Base-by-base conservation (phyloP, 64 coral and sea anemone genomes). In the Acropora yongei region DNA sequence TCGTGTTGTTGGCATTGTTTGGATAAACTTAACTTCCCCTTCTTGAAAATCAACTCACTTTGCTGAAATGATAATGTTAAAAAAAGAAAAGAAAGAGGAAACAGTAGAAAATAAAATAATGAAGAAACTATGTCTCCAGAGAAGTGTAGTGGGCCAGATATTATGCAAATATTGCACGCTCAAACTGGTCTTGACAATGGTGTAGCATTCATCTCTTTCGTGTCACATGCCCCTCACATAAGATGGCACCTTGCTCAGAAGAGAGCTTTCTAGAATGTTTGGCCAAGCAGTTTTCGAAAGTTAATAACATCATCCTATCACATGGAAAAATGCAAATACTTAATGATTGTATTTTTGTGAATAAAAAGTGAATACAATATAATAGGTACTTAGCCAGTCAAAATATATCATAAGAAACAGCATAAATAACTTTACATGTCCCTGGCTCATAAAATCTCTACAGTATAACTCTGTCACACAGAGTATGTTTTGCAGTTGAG, bases 371-470 rank as follows among this genome's bases (percentile, higher is more conserved):
- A 72, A 71, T 85, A 71, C 44, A 85, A 71, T 42, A 85, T 61
- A 42, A 63, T 30, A 30, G 30, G 30, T 47, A 48, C 14, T 17
- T 17, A 49, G 44, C 63, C 42, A 66, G 63, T 85, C 44, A 19
- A 71, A 69, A 85, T 71, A 85, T 44, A 46, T 68, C 17, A 71
- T 48, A 45, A 85, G 82, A 69, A 85, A 85, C 44, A 71, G 65
- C 82, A 85, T 85, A 85, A 85, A 85, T 85, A 85, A 71, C 82
- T 85, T 85, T 85, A 72, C 68, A 83, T 57, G 46, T 47, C 82
- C 63, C 82, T 78, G 75, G 75, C 75, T 85, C 82, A 49, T 85
- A 85, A 85, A 85, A 85, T 85, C 60, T 85, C 80, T 69, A 85
- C 82, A 85, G 48, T 85, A 68, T 71, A 71, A 68, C 82, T 71